Evolutionary conservation across 2,113 vertebrate species (phyloP).

Genomic region (Amblyornis subalaris): DNA sequence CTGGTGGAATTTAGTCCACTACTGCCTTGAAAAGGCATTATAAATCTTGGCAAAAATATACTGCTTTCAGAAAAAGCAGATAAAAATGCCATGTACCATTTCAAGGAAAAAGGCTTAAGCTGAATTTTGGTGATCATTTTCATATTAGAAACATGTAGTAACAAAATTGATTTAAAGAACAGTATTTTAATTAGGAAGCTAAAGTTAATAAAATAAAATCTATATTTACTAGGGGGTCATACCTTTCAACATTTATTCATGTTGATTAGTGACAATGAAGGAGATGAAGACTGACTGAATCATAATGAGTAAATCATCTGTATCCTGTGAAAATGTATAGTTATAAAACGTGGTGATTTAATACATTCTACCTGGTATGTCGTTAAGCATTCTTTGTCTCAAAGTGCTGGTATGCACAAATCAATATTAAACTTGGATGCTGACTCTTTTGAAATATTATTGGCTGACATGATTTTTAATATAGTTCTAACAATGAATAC

Average conservation of each 20-base stretch:
- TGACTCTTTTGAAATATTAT: not conserved
- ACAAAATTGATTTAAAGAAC: not conserved
- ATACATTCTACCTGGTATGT: not conserved
- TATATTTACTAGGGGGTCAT: not conserved
- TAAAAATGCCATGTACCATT: not conserved
- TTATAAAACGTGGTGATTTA: not conserved
- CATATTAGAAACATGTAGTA: not conserved
- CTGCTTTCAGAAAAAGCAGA: not conserved
- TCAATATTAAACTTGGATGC: not conserved
- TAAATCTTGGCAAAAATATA: conserved; percentile 16
- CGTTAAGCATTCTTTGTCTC: not conserved
- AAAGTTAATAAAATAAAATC: not conserved
- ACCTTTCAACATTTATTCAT: not conserved
- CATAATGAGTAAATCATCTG: not conserved
- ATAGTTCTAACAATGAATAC: not conserved
- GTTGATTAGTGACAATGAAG: not conserved
- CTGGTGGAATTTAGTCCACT: not conserved
- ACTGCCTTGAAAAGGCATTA: not conserved
- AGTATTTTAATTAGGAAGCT: not conserved
- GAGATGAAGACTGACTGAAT: not conserved
- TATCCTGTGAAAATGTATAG: not conserved
- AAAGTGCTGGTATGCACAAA: not conserved
- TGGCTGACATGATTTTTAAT: not conserved
- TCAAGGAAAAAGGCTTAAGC: not conserved
- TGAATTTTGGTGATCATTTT: not conserved